A percentile compares a stretch with the other conserved stretches of the same genome.
phyloP scores from a whole-genome alignment of 1,140 invertebrate genomes.

The Dendroctonus valens region DNA sequence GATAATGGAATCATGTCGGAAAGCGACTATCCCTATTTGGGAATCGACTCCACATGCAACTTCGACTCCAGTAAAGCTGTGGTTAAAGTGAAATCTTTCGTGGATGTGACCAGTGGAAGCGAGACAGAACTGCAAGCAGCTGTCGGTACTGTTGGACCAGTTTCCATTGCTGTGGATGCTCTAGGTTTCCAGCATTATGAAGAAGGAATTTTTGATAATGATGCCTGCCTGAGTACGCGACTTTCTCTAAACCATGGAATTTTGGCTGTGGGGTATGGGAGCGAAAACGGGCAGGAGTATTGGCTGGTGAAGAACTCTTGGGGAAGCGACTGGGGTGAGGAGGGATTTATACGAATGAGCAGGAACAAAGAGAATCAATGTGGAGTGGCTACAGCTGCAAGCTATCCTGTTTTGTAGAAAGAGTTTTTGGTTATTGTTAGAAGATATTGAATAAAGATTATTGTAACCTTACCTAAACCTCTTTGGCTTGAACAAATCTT shows the following conservation, averaged over 20 bases:
- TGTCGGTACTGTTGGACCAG: constrained; percentile 57
- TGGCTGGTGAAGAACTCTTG: constrained; percentile 40
- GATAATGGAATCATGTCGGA: constrained; percentile 24
- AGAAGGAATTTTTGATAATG: constrained; percentile 29
- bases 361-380: constrained; percentile 30
- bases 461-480: too few species aligned
- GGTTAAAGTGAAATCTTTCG: constrained; percentile 6
- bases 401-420: constrained; percentile 27
- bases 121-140: constrained; percentile 16
- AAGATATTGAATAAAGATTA: too few species aligned
- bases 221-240: constrained; percentile 4
- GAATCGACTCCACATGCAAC: background rate
- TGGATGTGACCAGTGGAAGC: constrained; percentile 8
- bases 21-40: constrained; percentile 19
- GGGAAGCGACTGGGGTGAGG: constrained; percentile 35
- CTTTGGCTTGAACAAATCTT: too few species aligned
- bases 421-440: background rate
- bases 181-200: constrained; percentile 25
- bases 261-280: constrained; percentile 37
- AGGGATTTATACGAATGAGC: constrained; percentile 34
- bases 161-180: constrained; percentile 89
- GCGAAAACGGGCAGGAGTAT: constrained; percentile 27
- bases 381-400: constrained; percentile 27
- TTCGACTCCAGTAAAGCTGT: constrained; percentile 1
- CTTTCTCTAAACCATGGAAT: constrained; percentile 32